Percentiles rank a stretch among this genome's conserved stretches.
These are phyloP conservation scores for Entomobrya multifasciata DNA, from an alignment of 2,888 invertebrate genomes.

Conservation along the genomic window DNA sequence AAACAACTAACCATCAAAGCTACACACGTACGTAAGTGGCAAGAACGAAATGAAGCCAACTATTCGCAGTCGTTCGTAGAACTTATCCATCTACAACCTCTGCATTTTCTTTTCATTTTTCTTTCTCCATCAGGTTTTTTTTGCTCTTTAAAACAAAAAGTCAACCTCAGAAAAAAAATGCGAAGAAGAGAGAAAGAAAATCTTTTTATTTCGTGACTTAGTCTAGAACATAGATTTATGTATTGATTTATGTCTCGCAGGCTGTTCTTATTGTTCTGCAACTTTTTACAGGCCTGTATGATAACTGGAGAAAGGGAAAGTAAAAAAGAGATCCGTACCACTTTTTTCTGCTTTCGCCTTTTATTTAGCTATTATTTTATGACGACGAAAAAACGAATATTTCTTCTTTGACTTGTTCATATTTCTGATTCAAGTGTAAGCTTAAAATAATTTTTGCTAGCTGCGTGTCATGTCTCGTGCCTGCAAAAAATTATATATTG, in stretches of 20 bases:
- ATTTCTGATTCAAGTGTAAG: neutral
- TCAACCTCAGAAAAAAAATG: constrained; percentile 37
- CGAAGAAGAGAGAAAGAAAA: constrained; percentile 23
- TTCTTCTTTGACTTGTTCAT: neutral
- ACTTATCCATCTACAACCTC: no score
- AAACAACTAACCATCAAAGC: no score
- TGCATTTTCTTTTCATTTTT: no score
- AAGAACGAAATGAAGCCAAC: no score
- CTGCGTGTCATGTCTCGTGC: no score
- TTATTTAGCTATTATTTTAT: neutral
- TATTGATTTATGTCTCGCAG: constrained; percentile 77
- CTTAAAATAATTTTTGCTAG: no score
- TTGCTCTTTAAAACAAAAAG: constrained; percentile 1
- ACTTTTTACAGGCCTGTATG: neutral
- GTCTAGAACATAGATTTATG: constrained; percentile 75
- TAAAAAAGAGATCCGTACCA: neutral
- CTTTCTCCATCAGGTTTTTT: no score
- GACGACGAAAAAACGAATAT: neutral
- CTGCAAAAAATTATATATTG: no score
- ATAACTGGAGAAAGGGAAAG: neutral
- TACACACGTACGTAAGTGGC: no score
- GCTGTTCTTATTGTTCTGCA: constrained; percentile 2
- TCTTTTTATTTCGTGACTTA: constrained; percentile 72
- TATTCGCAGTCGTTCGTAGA: no score
- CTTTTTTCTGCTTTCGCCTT: neutral